Evolutionary conservation across 2,888 invertebrate species (phyloP).

Genomic region (Drosophila koepferae): DNA sequence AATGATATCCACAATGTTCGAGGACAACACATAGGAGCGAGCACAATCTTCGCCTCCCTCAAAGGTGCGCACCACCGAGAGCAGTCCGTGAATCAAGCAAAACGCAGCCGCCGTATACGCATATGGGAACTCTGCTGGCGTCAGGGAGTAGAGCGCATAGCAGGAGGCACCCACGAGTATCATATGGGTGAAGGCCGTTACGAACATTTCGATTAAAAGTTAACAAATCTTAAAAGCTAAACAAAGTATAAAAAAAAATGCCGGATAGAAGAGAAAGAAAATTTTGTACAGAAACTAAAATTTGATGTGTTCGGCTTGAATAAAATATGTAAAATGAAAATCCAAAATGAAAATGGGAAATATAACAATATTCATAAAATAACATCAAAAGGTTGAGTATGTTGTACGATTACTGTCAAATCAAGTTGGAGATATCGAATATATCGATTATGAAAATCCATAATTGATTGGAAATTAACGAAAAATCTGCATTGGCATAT

Average conservation of each 20-base stretch:
- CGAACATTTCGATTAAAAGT: neutral
- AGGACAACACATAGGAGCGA: conserved; percentile 43
- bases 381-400: neutral
- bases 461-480: neutral
- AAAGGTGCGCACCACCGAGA: conserved; percentile 43
- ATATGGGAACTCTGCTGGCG: conserved; percentile 56
- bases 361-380: neutral
- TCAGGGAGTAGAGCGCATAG: conserved; percentile 56
- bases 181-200: conserved; percentile 17
- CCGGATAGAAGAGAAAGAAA: neutral
- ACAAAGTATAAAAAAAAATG: too few species aligned
- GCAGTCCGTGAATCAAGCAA: conserved; percentile 67
- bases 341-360: rapidly evolving
- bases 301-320: neutral
- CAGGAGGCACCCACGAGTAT: conserved; percentile 52
- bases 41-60: conserved; percentile 20
- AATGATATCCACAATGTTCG: conserved; percentile 62
- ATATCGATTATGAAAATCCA: neutral
- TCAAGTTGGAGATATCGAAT: too few species aligned
- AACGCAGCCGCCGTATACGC: conserved; percentile 66
- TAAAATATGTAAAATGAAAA: neutral
- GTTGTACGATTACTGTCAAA: neutral
- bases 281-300: neutral
- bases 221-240: neutral
- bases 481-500: neutral